These are phyloP conservation scores for Hoplias malabaricus DNA, from an alignment of 2,113 vertebrate genomes.

Conservation along the genomic window DNA sequence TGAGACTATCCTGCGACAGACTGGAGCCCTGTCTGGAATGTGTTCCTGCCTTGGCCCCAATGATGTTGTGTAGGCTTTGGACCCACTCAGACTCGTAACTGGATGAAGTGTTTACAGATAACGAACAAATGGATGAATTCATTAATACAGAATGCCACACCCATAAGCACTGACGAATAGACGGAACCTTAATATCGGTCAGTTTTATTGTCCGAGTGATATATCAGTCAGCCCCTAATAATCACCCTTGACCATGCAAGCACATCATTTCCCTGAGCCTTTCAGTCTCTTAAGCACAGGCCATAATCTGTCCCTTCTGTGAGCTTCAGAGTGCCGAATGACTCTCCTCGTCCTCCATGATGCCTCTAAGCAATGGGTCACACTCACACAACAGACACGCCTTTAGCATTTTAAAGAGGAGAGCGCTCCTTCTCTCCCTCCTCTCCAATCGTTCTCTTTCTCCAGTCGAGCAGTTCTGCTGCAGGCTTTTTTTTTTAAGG, in stretches of 20 bases:
- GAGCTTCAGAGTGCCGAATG: constrained; percentile 33
- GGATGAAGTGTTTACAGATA: too few species aligned
- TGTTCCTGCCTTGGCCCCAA: too few species aligned
- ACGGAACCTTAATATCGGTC: too few species aligned
- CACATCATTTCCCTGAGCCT: constrained; percentile 24
- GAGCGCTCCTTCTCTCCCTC: constrained; percentile 4
- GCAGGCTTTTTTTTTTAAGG: background rate
- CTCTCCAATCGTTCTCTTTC: constrained; percentile 41
- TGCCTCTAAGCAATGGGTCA: constrained; percentile 40
- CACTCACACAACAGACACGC: constrained; percentile 44
- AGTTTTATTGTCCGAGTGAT: too few species aligned
- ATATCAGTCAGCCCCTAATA: background rate
- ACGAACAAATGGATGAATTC: too few species aligned
- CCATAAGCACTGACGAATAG: too few species aligned
- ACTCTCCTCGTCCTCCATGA: constrained; percentile 45
- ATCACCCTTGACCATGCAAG: constrained; percentile 25
- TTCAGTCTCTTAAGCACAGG: constrained; percentile 40
- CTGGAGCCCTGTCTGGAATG: too few species aligned
- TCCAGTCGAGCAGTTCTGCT: background rate
- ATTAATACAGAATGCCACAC: too few species aligned
- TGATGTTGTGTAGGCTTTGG: too few species aligned
- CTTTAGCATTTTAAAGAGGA: constrained; percentile 39
- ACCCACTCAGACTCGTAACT: too few species aligned
- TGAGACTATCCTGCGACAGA: too few species aligned
- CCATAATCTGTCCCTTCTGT: constrained; percentile 47